Evolutionary conservation across 1,140 invertebrate genomes (phyloP).

Genomic region (Metaphire vulgaris): DNA sequence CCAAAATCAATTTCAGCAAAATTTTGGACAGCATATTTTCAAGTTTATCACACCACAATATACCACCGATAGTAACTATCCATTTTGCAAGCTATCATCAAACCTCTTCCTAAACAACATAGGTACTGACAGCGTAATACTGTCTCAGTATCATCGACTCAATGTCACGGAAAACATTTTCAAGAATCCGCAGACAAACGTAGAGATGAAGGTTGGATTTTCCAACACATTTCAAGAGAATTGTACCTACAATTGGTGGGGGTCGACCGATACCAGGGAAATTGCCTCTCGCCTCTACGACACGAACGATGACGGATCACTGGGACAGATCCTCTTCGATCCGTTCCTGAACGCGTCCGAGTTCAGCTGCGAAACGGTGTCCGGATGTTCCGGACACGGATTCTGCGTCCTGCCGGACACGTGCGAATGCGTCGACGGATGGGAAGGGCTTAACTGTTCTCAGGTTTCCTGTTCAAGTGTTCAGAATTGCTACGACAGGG

Average conservation of each 20-base stretch:
- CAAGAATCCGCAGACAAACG: neutral
- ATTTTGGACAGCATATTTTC: neutral
- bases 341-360: slow-evolving; percentile 10
- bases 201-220: slow-evolving; percentile 5
- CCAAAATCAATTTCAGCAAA: neutral
- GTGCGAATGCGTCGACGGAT: slow-evolving; percentile 21
- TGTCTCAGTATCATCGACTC: neutral
- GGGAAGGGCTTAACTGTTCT: slow-evolving; percentile 18
- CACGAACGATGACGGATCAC: neutral
- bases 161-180: neutral
- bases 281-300: neutral
- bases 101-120: neutral
- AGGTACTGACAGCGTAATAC: neutral
- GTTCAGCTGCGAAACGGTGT: slow-evolving; percentile 9
- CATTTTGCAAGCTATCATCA: neutral
- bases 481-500: slow-evolving; percentile 15
- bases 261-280: neutral
- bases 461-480: slow-evolving; percentile 16
- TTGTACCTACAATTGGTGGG: slow-evolving; percentile 21
- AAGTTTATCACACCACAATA: neutral
- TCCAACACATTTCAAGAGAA: neutral
- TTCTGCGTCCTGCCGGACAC: slow-evolving; percentile 11
- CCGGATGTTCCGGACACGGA: slow-evolving; percentile 21
- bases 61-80: neutral
- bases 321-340: slow-evolving; percentile 1